Percentiles rank a stretch among this genome's conserved stretches.
phyloP scores from a whole-genome alignment of 2,113 vertebrate genomes.

The Hydropotes inermis region DNA sequence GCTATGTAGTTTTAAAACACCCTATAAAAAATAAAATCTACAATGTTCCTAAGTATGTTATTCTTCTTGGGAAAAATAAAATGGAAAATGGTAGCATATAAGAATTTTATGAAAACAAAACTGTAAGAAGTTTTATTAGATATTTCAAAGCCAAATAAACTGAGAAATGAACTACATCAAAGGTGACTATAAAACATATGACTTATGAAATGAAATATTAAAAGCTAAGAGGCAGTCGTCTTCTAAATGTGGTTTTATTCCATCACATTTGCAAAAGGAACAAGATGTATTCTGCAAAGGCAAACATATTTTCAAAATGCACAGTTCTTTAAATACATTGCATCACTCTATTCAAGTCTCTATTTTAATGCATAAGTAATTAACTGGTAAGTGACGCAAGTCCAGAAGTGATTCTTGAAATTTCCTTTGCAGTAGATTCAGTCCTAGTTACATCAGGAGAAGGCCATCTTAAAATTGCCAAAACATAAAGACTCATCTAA shows the following conservation, averaged over 20 bases:
- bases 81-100: neutral
- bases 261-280: neutral
- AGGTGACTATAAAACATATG: neutral
- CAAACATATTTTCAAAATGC: neutral
- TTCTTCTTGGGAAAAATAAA: constrained; percentile 34
- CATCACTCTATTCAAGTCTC: neutral
- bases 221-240: neutral
- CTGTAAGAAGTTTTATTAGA: neutral
- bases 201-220: neutral
- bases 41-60: neutral
- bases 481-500: neutral
- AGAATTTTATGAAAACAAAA: neutral
- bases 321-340: neutral
- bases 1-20: neutral
- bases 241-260: neutral
- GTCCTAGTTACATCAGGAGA: constrained; percentile 28
- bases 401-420: constrained; percentile 47
- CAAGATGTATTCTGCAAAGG: neutral
- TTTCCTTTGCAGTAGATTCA: neutral
- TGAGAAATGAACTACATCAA: neutral
- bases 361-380: neutral
- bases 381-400: constrained; percentile 62
- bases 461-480: neutral
- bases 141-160: neutral
- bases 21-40: neutral